Evolutionary conservation across 2,888 invertebrate genomes (phyloP).

Genomic region (Drosophila stalkeri): DNA sequence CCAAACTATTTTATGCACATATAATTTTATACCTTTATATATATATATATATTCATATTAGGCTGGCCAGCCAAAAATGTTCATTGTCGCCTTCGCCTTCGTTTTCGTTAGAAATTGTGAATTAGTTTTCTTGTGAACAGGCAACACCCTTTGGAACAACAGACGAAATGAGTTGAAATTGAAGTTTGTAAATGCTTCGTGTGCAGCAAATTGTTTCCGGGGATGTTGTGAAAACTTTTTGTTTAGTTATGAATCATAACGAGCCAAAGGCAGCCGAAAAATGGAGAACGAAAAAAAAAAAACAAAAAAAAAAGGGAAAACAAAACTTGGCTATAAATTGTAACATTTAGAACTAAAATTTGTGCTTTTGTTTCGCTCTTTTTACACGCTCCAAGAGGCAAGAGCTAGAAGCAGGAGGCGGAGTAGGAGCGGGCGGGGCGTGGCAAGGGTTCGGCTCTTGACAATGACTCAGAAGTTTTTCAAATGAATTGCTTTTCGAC

Average conservation of each 20-base stretch:
- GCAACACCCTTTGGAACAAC: constrained; percentile 9
- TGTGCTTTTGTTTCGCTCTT: constrained; percentile 12
- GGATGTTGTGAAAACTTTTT: constrained; percentile 73
- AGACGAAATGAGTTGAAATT: constrained; percentile 61
- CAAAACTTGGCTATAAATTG: constrained; percentile 67
- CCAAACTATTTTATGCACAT: neutral
- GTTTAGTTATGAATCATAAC: constrained; percentile 79
- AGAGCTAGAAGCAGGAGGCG: constrained; percentile 24
- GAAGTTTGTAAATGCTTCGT: constrained; percentile 77
- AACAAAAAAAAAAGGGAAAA: constrained; percentile 1
- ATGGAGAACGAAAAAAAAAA: neutral
- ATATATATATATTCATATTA: neutral
- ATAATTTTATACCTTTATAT: neutral
- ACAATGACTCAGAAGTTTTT: constrained; percentile 59
- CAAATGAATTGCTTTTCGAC: constrained; percentile 54
- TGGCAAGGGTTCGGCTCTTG: constrained; percentile 7
- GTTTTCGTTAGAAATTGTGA: constrained; percentile 2
- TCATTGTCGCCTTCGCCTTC: constrained; percentile 11
- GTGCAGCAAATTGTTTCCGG: constrained; percentile 79
- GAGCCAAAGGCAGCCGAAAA: constrained; percentile 48
- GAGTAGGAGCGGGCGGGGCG: neutral
- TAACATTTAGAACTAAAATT: constrained; percentile 44
- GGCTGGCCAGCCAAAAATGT: neutral
- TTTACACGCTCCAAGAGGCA: constrained; percentile 9
- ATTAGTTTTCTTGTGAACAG: neutral